Percentiles rank a stretch among this genome's conserved stretches.
phyloP scores from a whole-genome alignment of 92 coral and sea anemone species.

The Epizoanthus ramosus region DNA sequence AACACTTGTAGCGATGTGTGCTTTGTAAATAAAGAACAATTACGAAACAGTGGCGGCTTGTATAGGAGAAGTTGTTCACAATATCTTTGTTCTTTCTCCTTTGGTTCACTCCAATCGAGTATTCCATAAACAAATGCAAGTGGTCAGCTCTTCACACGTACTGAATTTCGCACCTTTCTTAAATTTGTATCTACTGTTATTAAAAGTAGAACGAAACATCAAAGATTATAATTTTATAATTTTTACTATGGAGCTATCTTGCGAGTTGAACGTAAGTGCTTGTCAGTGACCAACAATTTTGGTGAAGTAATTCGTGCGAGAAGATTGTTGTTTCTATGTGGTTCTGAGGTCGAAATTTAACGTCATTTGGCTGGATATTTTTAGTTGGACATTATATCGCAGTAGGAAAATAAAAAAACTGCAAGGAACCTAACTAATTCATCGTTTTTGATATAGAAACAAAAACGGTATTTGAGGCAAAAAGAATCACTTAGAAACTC shows the following conservation, averaged over 20 bases:
- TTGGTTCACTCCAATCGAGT: not conserved
- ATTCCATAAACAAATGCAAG: conserved; percentile 13
- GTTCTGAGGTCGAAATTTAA: no score
- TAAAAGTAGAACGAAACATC: not conserved
- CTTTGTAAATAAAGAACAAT: not conserved
- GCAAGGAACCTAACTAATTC: not conserved
- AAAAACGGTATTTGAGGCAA: not conserved
- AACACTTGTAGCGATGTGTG: not conserved
- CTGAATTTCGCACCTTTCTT: not conserved
- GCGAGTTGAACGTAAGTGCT: no score
- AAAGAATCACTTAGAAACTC: not conserved
- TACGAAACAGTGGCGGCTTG: not conserved
- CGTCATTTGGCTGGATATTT: no score
- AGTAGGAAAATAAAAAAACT: no score
- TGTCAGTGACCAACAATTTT: no score
- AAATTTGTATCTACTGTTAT: not conserved
- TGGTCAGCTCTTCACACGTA: conserved; percentile 3
- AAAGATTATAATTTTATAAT: not conserved
- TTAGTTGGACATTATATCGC: no score
- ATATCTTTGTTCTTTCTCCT: not conserved
- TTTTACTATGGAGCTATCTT: not conserved
- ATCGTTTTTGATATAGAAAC: not conserved
- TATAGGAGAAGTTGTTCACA: not conserved
- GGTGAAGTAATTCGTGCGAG: no score
- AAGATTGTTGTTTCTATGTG: no score